Evolutionary conservation across 2,797 vertebrate genomes (phyloP).

Genomic region (Alfaro cultratus): DNA sequence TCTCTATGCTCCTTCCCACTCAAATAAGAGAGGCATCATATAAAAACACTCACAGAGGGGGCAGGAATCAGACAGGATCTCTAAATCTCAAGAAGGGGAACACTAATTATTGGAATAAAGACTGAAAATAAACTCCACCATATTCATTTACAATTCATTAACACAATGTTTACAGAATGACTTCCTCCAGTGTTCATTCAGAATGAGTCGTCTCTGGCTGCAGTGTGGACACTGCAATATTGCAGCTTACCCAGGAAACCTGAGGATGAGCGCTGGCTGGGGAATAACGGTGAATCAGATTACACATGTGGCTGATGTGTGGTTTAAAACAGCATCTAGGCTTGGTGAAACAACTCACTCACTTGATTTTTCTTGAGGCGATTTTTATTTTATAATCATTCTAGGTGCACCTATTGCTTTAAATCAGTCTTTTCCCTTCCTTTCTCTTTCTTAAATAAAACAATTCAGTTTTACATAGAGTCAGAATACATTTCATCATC

Average conservation of each 20-base stretch:
- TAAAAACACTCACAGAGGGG: slow-evolving; percentile 34
- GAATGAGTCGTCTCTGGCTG: slow-evolving; percentile 27
- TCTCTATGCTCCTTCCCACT: not conserved
- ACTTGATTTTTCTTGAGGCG: not conserved
- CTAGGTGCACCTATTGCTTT: not conserved
- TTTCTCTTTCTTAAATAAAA: not conserved
- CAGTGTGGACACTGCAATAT: slow-evolving; percentile 20
- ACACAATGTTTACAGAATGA: slow-evolving; percentile 7
- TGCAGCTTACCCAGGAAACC: slow-evolving; percentile 27
- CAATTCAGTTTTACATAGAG: not conserved
- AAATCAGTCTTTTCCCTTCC: not conserved
- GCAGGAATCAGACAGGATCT: slow-evolving; percentile 62
- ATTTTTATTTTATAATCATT: not conserved
- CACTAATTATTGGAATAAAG: slow-evolving; percentile 32
- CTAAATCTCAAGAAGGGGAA: slow-evolving; percentile 59
- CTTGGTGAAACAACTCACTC: slow-evolving; percentile 14
- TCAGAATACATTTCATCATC: slow-evolving; percentile 11
- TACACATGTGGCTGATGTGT: slow-evolving; percentile 38
- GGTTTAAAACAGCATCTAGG: slow-evolving; percentile 32
- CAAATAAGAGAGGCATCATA: not conserved
- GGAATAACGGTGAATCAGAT: slow-evolving; percentile 14
- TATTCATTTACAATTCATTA: slow-evolving; percentile 32
- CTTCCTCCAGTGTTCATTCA: slow-evolving; percentile 45
- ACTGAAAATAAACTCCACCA: slow-evolving; percentile 24
- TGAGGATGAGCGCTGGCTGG: slow-evolving; percentile 15